Base-by-base conservation (phyloP, 1,140 invertebrate genomes). In the Delia radicum region DNA sequence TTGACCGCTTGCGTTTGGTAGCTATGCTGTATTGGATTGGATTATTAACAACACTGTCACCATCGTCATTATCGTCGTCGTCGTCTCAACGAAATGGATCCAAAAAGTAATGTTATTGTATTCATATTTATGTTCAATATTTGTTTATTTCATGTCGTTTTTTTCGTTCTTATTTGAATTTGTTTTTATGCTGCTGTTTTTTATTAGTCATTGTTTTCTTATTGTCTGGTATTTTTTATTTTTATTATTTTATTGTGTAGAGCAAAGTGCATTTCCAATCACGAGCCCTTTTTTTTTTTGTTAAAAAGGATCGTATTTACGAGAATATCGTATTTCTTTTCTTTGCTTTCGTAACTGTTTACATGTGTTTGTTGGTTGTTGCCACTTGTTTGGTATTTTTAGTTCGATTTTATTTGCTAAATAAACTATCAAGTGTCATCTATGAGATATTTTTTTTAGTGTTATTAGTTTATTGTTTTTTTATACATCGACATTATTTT, bases 71-170 rank as follows among this genome's bases (percentile, higher is more conserved):
- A n/a, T n/a, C n/a, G n/a, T n/a, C n/a, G n/a, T 55, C 10, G 48
- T n/a, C n/a, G n/a, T 55, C 27, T 28, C 74, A 46, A 67, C 67
- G 72, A 63, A 62, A 76, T 76, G 75, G 75, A 76, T 76, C 75
- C 61, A 67, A 76, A 76, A 72, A 76, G 75, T 76, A 76, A 76
- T 75, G 67, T 67, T 28, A 33, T 46, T 42, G 48, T 27, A 21
- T 69, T n/a, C 10, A 27, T 27, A 21, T 73, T 73, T 48, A 42
- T 48, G 26, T 73, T 55, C 42, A 29, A 8, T 28, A 48, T 73
- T 55, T 67, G 29, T 69, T 55, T 55, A 55, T 18, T 55, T 55
- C 5, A 48, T 15, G 15, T 48, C 33, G 13, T 37, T 37, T 37
- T 3, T n/a, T n/a, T n/a, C 26, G 62, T 29, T 42, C 37, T 29